Base-by-base conservation (phyloP, 2,888 invertebrate genomes). In the Mesoligia furuncula region DNA sequence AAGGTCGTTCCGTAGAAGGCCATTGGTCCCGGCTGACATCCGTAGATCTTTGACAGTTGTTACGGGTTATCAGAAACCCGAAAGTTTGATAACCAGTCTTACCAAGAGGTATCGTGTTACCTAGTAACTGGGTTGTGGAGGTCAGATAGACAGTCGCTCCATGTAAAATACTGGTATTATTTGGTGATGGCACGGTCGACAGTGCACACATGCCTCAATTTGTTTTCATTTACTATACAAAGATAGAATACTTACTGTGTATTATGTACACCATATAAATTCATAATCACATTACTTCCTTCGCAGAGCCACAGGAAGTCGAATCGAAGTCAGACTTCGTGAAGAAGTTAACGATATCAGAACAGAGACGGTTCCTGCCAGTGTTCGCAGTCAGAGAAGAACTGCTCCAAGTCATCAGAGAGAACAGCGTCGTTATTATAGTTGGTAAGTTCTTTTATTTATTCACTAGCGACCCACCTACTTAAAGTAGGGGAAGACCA, bases 381-480 rank as follows among this genome's bases (percentile, higher is more conserved):
- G 99, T 98, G 1, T 99, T 99, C 95, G 99, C 99, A 0, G 99
- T 99, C 0, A 97, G 99, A 24, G 99, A 99, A 93, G 99, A 99
- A 94, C 95, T 99, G 17, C 96, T 99, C 87, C 99, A 98, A 91
- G 98, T 99, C 65, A 99, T 99, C 61, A 97, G 99, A 39, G 99
- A 99, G 92, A 99, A 99, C 94, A 99, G 97, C 83, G 98, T 99
- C 7, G 98, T 99, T 13, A 98, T 99, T 88, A 99, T 99, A 90
- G 99, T 99, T 3, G 98, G 98, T 96, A 92, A 97, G 96, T 89
- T 17, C 13, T 27, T 54, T 66, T 45, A 7, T 27, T 20, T 62
- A 36, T 62, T 62, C 24, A 62, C 11, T 20, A 62, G 11, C 7
- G 27, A 17, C 15, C 6, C 11, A 4, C 57, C 57, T 13, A 42